Conservation (phyloP, 2,888 invertebrate genomes). For the Andrena bucephala region DNA sequence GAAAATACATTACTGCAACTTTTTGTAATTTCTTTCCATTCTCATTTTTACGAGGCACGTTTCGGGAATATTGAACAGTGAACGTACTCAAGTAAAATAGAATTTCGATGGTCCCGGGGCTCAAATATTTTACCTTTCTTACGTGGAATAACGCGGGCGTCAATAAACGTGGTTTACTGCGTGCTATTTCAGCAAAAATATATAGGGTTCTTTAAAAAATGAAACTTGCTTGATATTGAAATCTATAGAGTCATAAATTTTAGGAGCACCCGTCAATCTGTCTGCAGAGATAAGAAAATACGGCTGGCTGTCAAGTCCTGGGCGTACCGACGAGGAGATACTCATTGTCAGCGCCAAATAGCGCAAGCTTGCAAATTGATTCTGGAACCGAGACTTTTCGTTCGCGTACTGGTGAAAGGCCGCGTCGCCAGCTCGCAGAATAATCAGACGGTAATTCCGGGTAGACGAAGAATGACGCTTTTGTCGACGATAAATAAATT, state of each 20-base stretch:
- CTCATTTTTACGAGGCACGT: neutral
- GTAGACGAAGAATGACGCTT: constrained; percentile 15
- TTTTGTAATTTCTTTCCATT: constrained; percentile 12
- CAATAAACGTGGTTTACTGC: no score
- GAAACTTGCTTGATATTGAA: no score
- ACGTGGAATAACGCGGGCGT: neutral
- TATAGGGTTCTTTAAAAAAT: no score
- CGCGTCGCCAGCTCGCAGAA: neutral
- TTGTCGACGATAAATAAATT: constrained; percentile 31
- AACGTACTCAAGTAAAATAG: neutral
- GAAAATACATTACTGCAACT: constrained; percentile 10
- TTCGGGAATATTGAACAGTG: neutral
- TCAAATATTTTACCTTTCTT: neutral
- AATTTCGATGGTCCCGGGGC: neutral
- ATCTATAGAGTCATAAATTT: no score
- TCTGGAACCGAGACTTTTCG: neutral
- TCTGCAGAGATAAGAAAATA: neutral
- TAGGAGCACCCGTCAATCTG: no score
- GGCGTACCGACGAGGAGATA: neutral
- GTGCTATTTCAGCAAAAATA: no score
- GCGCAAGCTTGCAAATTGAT: no score
- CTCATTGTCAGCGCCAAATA: no score
- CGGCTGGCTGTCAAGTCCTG: neutral
- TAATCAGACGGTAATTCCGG: constrained; percentile 13
- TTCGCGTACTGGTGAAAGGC: constrained; percentile 4